phyloP scores from a whole-genome alignment of 2,888 invertebrate species.

The Scrobipalpa costella region DNA sequence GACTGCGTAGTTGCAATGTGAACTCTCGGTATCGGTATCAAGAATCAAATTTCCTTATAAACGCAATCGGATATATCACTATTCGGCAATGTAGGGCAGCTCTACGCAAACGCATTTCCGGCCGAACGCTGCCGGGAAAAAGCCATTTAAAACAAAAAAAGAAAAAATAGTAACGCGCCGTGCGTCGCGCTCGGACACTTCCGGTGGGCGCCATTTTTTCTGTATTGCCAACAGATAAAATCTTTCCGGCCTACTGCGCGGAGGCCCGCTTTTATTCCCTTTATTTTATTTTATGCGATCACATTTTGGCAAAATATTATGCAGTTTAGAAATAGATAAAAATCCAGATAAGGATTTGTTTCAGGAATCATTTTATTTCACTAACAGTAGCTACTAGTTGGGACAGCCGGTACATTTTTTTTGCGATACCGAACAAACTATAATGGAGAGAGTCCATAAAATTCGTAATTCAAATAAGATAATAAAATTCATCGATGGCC shows the following conservation, averaged over 20 bases:
- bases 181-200: slow-evolving; percentile 79
- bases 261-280: slow-evolving; percentile 71
- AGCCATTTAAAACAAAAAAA: slow-evolving; percentile 81
- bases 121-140: slow-evolving; percentile 79
- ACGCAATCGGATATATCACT: slow-evolving; percentile 59
- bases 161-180: slow-evolving; percentile 78
- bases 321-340: slow-evolving; percentile 36
- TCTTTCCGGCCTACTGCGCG: slow-evolving; percentile 80
- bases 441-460: slow-evolving; percentile 17
- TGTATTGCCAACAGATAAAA: slow-evolving; percentile 82
- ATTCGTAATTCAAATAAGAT: slow-evolving; percentile 26
- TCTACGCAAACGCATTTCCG: slow-evolving; percentile 81
- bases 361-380: not conserved
- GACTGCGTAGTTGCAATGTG: slow-evolving; percentile 39
- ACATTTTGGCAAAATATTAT: slow-evolving; percentile 66
- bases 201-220: slow-evolving; percentile 82
- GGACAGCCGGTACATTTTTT: not conserved
- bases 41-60: slow-evolving; percentile 63
- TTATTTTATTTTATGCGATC: slow-evolving; percentile 66
- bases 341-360: not conserved
- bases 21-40: slow-evolving; percentile 52
- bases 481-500: slow-evolving; percentile 26
- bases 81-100: slow-evolving; percentile 65
- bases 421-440: not conserved
- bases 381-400: not conserved